Evolutionary conservation across 1,140 invertebrate species (phyloP), one percentile per base, ranked within the genome.

Genomic region (Metopolophium dirhodum): DNA sequence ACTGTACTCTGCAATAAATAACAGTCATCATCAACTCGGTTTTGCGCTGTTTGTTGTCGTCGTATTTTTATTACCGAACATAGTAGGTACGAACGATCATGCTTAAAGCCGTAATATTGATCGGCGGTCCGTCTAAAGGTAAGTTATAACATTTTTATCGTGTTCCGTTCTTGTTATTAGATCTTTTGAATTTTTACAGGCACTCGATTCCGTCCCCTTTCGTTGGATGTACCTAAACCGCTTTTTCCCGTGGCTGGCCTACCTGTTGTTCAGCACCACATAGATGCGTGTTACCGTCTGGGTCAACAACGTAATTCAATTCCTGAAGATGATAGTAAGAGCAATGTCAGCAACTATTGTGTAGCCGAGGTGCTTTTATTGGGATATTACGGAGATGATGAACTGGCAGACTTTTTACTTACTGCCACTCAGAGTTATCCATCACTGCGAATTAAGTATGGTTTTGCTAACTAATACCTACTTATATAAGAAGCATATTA

Each of bases 171-270:
- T 93, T 94, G 94, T 94, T 54, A 88, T 94, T 86, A 51, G n/a
- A 41, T 51, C 61, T 94, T 93, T 30, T 47, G n/a, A 49, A 89
- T 49, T 94, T 93, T 82, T 47, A 94, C 95, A 99, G 98, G 99
- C 26, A 99, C 99, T 23, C 96, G 99, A 93, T 99, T 99, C 95
- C 97, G 99, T 11, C 99, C 99, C 1, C 95, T 99, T 8, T 99
- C 99, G 0, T 95, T 99, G 94, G 99, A 99, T 95, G 97, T 98
- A 68, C 99, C 99, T 9, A 99, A 99, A 95, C 99, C 99, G 0
- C 95, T 99, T 14, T 99, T 99, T 95, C 99, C 99, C 11, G 97
- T 99, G 35, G 99, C 99, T 94, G 99, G 99, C 3, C 95, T 98
- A 47, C 98, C 98, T 7, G 96, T 99, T 94, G 98, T 99, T 94